Percentiles rank a stretch among this genome's conserved stretches.
Evolutionary conservation across 2,113 vertebrate species (phyloP).

Genomic region (Lamprologus tigripictilis): DNA sequence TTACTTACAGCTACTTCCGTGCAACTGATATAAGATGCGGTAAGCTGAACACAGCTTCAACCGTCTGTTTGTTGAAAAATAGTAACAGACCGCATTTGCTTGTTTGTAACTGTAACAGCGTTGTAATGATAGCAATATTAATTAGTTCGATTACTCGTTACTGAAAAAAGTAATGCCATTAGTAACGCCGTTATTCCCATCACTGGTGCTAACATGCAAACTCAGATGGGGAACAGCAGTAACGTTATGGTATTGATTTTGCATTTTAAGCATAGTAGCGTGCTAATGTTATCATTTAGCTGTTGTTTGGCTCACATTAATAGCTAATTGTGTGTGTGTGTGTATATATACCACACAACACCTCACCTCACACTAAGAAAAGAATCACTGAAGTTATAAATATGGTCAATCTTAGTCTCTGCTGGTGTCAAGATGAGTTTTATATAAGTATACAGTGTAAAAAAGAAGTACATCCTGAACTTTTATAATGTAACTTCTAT

Average conservation of each 20-base stretch:
- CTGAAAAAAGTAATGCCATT: background rate
- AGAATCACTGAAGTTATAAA: background rate
- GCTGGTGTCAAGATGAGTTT: background rate
- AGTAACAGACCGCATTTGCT: rapidly evolving
- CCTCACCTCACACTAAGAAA: background rate
- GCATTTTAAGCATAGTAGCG: background rate
- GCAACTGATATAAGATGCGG: background rate
- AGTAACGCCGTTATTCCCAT: rapidly evolving
- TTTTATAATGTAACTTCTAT: background rate
- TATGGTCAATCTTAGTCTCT: background rate
- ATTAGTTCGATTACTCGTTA: background rate
- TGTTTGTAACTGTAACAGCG: rapidly evolving
- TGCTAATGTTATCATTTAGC: background rate
- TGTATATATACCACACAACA: background rate
- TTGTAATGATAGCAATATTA: rapidly evolving
- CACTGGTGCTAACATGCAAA: background rate
- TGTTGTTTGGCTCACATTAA: background rate
- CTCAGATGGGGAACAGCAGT: background rate
- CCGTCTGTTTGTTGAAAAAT: background rate
- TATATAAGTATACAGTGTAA: background rate
- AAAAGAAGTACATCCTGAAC: background rate
- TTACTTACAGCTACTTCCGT: background rate
- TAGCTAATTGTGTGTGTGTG: background rate
- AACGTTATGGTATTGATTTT: background rate
- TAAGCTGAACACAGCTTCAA: background rate